Conservation (phyloP, 2,888 invertebrate species). For the Synergus gifuensis region DNA sequence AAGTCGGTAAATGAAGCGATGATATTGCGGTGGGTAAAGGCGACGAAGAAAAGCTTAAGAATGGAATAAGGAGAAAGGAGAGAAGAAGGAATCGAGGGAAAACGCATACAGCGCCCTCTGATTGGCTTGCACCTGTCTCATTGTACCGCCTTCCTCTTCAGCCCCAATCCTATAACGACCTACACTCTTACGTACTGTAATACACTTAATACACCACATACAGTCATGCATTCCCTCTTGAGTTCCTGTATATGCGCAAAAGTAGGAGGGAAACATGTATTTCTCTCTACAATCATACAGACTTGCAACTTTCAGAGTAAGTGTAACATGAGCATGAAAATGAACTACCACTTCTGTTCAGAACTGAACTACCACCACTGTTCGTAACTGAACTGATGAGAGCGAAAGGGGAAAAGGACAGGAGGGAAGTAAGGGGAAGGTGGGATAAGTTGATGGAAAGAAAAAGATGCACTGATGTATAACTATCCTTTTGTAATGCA, state of each 20-base stretch:
- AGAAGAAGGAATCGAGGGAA: constrained; percentile 63
- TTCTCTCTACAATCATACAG: not conserved
- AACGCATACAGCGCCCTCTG: constrained; percentile 71
- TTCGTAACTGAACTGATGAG: constrained; percentile 35
- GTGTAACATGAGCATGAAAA: constrained; percentile 60
- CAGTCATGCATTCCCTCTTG: constrained; percentile 42
- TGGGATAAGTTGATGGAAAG: not conserved
- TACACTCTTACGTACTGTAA: constrained; percentile 47
- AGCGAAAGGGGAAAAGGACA: constrained; percentile 55
- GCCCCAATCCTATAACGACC: constrained; percentile 56
- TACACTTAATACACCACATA: constrained; percentile 55
- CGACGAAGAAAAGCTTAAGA: constrained; percentile 49
- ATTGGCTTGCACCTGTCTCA: constrained; percentile 75
- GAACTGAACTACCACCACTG: constrained; percentile 58
- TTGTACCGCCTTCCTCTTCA: constrained; percentile 72
- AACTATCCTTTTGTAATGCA: constrained; percentile 35
- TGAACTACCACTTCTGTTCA: constrained; percentile 63
- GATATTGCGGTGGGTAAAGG: constrained; percentile 41
- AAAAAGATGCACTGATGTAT: constrained; percentile 36
- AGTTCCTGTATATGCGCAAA: constrained; percentile 45
- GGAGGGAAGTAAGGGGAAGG: constrained; percentile 38
- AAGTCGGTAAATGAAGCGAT: constrained; percentile 18
- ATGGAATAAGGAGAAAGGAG: constrained; percentile 54
- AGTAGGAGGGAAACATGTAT: constrained; percentile 40
- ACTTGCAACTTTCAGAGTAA: constrained; percentile 40